Conservation (phyloP, 2,888 invertebrate species). For the Dicranocentrus wangi region DNA sequence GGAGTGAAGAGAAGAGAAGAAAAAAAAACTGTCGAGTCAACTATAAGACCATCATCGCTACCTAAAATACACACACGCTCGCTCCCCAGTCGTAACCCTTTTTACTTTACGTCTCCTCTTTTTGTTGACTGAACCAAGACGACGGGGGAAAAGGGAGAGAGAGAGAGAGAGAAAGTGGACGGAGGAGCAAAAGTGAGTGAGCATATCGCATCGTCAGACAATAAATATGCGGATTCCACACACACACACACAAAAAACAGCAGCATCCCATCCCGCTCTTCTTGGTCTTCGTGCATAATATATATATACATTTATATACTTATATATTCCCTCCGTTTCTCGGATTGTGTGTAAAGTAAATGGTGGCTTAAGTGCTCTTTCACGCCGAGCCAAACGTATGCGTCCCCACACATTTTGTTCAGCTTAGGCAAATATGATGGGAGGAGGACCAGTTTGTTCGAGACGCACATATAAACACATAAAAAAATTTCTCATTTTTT, state of each 20-base stretch:
- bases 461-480: background rate
- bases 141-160: background rate
- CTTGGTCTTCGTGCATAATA: no score
- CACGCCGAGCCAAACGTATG: constrained; percentile 21
- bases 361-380: constrained; percentile 51
- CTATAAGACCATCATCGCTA: no score
- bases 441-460: background rate
- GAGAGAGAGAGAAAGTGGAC: constrained; percentile 13
- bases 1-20: background rate
- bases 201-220: constrained; percentile 39
- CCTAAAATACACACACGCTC: no score
- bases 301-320: no score
- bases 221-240: constrained; percentile 56
- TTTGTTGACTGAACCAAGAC: constrained; percentile 27
- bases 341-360: no score
- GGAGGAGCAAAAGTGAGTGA: background rate
- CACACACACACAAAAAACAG: no score
- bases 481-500: background rate
- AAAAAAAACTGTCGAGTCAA: background rate
- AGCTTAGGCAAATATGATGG: constrained; percentile 34
- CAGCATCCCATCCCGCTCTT: no score
- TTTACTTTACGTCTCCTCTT: no score
- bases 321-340: no score
- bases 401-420: constrained; percentile 42
- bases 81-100: no score